Conservation (phyloP, 2,888 invertebrate species). For the Hemistola chrysoprasaria region DNA sequence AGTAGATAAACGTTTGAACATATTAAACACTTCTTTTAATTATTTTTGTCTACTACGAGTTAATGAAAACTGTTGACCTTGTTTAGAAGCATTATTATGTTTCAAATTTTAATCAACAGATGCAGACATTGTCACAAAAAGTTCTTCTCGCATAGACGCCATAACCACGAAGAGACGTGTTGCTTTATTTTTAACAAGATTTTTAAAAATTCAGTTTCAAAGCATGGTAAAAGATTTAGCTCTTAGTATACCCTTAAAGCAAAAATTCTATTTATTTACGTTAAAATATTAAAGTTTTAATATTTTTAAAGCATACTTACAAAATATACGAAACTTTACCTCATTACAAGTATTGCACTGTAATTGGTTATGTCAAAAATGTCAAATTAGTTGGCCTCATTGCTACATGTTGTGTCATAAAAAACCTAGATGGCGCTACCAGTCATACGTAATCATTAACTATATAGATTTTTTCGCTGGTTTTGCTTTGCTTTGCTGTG, state of each 20-base stretch:
- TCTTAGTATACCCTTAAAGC: no score
- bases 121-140: slow-evolving; percentile 81
- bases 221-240: no score
- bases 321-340: slow-evolving; percentile 28
- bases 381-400: slow-evolving; percentile 38
- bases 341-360: slow-evolving; percentile 52
- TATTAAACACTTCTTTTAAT: slow-evolving; percentile 69
- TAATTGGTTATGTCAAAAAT: slow-evolving; percentile 17
- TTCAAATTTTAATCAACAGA: slow-evolving; percentile 83
- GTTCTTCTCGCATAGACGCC: slow-evolving; percentile 55
- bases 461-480: slow-evolving; percentile 34
- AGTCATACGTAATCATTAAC: slow-evolving; percentile 20
- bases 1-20: slow-evolving; percentile 59
- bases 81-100: slow-evolving; percentile 82
- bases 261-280: no score
- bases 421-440: slow-evolving; percentile 61
- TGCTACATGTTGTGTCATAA: slow-evolving; percentile 17
- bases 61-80: slow-evolving; percentile 83
- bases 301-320: no score
- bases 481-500: slow-evolving; percentile 51
- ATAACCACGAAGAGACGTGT: slow-evolving; percentile 50
- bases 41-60: slow-evolving; percentile 74
- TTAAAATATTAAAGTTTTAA: no score
- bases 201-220: no score
- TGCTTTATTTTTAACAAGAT: slow-evolving; percentile 1